Percentiles rank a stretch among this genome's conserved stretches.
phyloP scores from a whole-genome alignment of 2,113 vertebrate species.

The Varanus komodoensis region DNA sequence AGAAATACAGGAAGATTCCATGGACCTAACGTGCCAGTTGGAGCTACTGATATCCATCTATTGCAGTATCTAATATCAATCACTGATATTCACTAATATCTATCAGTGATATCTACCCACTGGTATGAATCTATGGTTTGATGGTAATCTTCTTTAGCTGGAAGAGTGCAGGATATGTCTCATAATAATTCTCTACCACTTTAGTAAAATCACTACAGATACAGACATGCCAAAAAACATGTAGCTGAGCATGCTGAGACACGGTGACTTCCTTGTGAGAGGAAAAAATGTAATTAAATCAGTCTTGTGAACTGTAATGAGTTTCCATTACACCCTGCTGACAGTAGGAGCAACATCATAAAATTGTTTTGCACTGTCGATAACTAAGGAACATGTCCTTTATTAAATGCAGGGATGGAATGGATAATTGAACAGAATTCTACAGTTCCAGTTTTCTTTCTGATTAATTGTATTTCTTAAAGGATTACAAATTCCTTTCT shows the following conservation, averaged over 20 bases:
- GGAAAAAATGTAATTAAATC: conserved; percentile 71
- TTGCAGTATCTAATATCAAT: too few species aligned
- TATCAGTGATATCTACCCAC: not conserved
- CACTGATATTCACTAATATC: too few species aligned
- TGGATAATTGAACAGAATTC: conserved; percentile 1
- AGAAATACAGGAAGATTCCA: not conserved
- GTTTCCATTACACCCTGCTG: conserved; percentile 69
- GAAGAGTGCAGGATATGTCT: conserved; percentile 8
- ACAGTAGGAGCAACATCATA: conserved; percentile 63
- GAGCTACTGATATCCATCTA: too few species aligned
- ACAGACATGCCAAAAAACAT: conserved; percentile 42
- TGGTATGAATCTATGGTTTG: not conserved
- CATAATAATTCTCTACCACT: conserved; percentile 33
- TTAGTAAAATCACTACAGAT: conserved; percentile 51
- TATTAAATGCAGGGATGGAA: conserved; percentile 41
- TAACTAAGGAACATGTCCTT: conserved; percentile 49
- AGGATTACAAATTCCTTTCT: not conserved
- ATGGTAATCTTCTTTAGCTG: not conserved
- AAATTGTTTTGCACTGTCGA: conserved; percentile 57
- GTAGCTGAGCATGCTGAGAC: conserved; percentile 60
- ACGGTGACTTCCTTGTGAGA: conserved; percentile 56
- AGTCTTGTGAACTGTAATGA: conserved; percentile 70
- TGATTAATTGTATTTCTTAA: too few species aligned
- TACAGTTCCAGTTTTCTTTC: conserved; percentile 9
- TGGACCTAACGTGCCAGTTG: not conserved